Percentiles rank a stretch among this genome's conserved stretches.
Conservation (phyloP, 2,113 vertebrate genomes). For the Dendrocopos noguchii region DNA sequence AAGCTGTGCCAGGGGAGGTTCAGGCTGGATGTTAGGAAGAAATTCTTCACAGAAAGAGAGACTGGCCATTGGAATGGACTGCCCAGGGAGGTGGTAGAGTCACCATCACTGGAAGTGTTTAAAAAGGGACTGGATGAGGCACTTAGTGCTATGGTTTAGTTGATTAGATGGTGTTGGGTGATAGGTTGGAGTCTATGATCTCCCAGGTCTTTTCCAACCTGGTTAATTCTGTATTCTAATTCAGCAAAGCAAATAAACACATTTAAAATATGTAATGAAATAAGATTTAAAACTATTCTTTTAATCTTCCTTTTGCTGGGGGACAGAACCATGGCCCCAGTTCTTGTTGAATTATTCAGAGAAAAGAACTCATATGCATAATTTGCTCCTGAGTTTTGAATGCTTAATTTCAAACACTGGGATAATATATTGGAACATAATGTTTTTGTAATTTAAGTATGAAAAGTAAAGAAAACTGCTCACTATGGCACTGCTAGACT, state of each 20-base stretch:
- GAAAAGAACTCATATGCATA: not conserved
- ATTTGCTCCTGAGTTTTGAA: not conserved
- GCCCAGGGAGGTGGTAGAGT: too few species aligned
- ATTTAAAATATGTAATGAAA: not conserved
- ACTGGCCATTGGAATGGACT: too few species aligned
- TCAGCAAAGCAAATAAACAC: not conserved
- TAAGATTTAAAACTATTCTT: not conserved
- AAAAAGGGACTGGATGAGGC: too few species aligned
- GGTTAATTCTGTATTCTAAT: not conserved
- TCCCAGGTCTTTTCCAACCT: too few species aligned
- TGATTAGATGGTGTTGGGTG: too few species aligned
- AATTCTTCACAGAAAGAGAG: too few species aligned
- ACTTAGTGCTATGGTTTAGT: too few species aligned
- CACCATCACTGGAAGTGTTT: too few species aligned
- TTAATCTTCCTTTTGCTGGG: not conserved
- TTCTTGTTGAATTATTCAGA: not conserved
- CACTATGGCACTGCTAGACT: not conserved
- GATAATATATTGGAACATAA: not conserved
- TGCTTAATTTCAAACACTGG: not conserved
- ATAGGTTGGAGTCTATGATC: too few species aligned
- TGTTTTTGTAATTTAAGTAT: not conserved
- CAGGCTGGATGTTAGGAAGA: too few species aligned
- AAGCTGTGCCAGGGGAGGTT: too few species aligned
- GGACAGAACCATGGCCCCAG: not conserved
- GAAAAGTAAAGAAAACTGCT: not conserved